These are phyloP conservation scores for Egretta garzetta DNA, from an alignment of 2,113 vertebrate genomes.

Conservation along the genomic window DNA sequence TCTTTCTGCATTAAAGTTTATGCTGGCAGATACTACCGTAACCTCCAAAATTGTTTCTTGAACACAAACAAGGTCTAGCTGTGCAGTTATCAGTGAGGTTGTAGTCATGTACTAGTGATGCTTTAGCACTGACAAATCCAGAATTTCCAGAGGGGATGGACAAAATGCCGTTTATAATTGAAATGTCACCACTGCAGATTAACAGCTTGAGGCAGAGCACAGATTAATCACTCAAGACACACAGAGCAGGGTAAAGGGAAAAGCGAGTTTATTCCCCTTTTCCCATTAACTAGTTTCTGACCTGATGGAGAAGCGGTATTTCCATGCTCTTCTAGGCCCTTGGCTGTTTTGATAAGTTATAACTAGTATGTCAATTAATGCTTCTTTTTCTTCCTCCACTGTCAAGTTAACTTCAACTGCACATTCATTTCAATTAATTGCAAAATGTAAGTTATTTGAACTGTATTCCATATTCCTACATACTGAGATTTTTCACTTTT, in stretches of 20 bases:
- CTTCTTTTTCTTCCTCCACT: not conserved
- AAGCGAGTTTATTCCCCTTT: slow-evolving; percentile 39
- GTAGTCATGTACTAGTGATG: not conserved
- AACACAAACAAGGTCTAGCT: not conserved
- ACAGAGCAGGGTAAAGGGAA: not conserved
- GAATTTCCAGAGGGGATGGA: slow-evolving; percentile 43
- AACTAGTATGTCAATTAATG: not conserved
- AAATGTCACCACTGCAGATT: slow-evolving; percentile 56
- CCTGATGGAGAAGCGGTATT: not conserved
- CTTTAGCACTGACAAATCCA: slow-evolving; percentile 26
- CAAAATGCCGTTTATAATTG: slow-evolving; percentile 52
- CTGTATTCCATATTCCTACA: not conserved
- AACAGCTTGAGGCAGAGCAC: slow-evolving; percentile 46
- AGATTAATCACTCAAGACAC: slow-evolving; percentile 49
- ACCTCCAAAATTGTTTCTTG: not conserved
- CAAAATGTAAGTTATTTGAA: not conserved
- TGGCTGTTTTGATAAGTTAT: slow-evolving; percentile 3
- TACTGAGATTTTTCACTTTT: not conserved
- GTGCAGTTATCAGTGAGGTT: not conserved
- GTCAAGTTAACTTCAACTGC: not conserved
- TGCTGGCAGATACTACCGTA: not conserved
- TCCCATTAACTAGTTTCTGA: slow-evolving; percentile 24
- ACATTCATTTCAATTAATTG: not conserved
- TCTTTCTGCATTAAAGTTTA: not conserved
- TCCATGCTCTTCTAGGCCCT: not conserved